phyloP scores from a whole-genome alignment of 2,113 vertebrate genomes.

The Eubucco bourcierii region DNA sequence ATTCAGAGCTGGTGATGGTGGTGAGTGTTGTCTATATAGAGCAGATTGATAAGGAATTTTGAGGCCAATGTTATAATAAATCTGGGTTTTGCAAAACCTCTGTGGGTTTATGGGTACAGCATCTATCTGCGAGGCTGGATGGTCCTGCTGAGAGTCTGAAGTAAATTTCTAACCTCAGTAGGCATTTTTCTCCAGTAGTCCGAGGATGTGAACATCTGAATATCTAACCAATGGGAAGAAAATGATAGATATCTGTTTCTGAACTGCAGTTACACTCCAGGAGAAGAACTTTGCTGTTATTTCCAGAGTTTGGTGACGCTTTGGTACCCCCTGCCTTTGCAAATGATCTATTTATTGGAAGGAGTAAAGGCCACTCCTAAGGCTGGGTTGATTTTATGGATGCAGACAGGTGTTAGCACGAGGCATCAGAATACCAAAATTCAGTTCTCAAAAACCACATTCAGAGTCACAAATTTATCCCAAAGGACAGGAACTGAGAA shows the following conservation, averaged over 20 bases:
- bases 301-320: not conserved
- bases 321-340: not conserved
- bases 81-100: not conserved
- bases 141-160: not conserved
- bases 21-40: not conserved
- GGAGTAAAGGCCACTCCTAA: not conserved
- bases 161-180: not conserved
- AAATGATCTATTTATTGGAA: not conserved
- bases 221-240: not conserved
- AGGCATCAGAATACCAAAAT: not conserved
- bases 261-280: not conserved
- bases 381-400: not conserved
- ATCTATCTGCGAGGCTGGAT: not conserved
- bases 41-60: not conserved
- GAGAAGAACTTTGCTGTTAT: not conserved
- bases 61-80: not conserved
- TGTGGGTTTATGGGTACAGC: not conserved
- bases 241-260: not conserved
- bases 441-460: not conserved
- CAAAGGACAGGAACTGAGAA: not conserved
- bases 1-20: fast-evolving
- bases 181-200: not conserved
- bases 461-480: not conserved
- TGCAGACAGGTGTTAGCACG: not conserved
- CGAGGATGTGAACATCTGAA: not conserved